phyloP scores from a whole-genome alignment of 1,140 invertebrate species.

The Sitophilus oryzae region DNA sequence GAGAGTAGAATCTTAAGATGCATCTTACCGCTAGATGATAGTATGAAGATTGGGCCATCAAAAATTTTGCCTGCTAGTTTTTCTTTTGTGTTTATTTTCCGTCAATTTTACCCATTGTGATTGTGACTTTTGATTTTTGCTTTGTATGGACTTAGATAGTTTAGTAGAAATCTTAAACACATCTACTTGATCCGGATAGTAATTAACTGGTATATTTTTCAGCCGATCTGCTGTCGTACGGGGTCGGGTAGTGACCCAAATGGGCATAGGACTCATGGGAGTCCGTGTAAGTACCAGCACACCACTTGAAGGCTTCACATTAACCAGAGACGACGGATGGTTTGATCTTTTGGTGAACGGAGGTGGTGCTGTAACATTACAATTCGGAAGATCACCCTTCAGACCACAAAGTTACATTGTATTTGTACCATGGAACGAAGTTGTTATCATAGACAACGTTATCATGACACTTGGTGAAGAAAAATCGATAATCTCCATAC shows the following conservation, averaged over 20 bases:
- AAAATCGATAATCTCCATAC: constrained; percentile 53
- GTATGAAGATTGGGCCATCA: background rate
- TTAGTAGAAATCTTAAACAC: background rate
- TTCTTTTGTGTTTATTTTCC: constrained; percentile 5
- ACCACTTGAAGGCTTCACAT: constrained; percentile 85
- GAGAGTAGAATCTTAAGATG: constrained; percentile 9
- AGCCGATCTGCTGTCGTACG: constrained; percentile 95
- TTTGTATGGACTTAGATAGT: constrained; percentile 8
- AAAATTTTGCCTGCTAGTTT: background rate
- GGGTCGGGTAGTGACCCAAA: constrained; percentile 82
- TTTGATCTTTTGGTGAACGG: constrained; percentile 97
- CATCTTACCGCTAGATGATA: background rate
- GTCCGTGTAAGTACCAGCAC: constrained; percentile 89
- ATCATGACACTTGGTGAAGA: constrained; percentile 80
- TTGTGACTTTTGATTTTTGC: constrained; percentile 22
- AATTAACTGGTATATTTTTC: constrained; percentile 35
- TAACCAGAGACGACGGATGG: constrained; percentile 87
- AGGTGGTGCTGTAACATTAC: constrained; percentile 88
- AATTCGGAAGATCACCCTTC: constrained; percentile 91
- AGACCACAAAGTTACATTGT: constrained; percentile 84
- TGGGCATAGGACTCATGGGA: constrained; percentile 88
- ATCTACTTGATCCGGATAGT: constrained; percentile 25
- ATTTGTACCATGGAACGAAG: constrained; percentile 95
- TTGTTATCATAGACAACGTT: constrained; percentile 84
- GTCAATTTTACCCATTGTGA: constrained; percentile 24